Evolutionary conservation across 92 coral and sea anemone genomes (phyloP), one percentile per base, ranked within the genome.

Genomic region (Virgularia gustaviana): DNA sequence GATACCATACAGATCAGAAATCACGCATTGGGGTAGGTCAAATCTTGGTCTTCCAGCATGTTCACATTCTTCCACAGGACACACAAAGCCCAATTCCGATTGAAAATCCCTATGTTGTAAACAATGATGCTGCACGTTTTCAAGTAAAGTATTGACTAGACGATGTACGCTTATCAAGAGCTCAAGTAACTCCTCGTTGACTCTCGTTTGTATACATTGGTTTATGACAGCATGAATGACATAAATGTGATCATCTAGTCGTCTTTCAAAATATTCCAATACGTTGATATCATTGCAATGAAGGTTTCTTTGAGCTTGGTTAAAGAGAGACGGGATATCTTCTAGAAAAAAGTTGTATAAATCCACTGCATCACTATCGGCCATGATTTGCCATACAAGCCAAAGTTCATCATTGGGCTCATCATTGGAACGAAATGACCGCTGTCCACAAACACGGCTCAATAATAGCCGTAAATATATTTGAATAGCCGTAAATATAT

Each of bases 21-120:
- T 77, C 31, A 63, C 78, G 35, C 53, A 41, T 77, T 77, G 65
- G 11, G 87, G 79, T 20, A 83, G 57, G 32, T 63, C 55, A 77
- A 49, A 83, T 64, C 75, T 83, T 83, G 79, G 87, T 81, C 83
- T 83, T 52, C 79, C 87, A 33, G 86, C 56, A 71, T 35, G 44
- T 28, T 36, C 51, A 36, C 63, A 49, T 33, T 60, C 35, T 63
- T 73, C 84, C 64, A 73, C 49, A 38, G 80, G 85, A 72, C 85
- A 80, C 80, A 44, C 49, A 63, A 80, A 80, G 54, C 85, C 66
- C 62, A 80, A 41, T 62, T 80, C 75, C 25, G 22, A 75, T 15
- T 56, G 60, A 45, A 60, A 57, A 66, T 79, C 79, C 37, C 72
- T 49, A 45, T 53, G 78, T 38, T 2, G 36, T 30, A 45, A 33